phyloP scores from a whole-genome alignment of 2,113 vertebrate genomes.

The Calyptommatus sinebrachiatus region DNA sequence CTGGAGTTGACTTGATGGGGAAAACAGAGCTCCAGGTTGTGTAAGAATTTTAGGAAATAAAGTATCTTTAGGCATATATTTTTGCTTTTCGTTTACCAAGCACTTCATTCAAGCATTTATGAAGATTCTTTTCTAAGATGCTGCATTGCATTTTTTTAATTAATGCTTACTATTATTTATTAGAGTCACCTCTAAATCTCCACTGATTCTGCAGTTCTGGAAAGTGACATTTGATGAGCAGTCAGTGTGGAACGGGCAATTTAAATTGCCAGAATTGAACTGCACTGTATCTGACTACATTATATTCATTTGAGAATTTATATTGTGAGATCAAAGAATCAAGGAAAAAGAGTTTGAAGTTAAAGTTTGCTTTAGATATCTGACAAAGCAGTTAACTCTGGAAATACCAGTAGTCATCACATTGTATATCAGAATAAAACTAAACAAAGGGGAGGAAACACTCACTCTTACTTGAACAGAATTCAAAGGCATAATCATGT shows the following conservation, averaged over 20 bases:
- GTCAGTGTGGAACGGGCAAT: neutral
- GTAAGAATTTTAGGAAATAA: neutral
- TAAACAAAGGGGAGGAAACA: neutral
- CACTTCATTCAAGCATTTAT: neutral
- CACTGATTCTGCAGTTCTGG: neutral
- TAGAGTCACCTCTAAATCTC: neutral
- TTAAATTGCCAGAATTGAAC: neutral
- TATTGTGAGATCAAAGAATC: neutral
- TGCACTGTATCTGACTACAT: neutral
- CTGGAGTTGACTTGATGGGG: no score
- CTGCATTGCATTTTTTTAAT: neutral
- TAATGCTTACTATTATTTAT: neutral
- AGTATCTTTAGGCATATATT: neutral
- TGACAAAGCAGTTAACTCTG: neutral
- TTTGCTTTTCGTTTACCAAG: neutral
- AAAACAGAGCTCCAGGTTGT: neutral
- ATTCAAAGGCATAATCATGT: no score
- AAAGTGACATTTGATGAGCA: no score
- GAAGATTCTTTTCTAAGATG: neutral
- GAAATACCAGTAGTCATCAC: no score
- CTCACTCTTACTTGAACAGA: no score
- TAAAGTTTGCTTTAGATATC: neutral
- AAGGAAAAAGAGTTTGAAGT: neutral
- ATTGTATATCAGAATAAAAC: neutral
- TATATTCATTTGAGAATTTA: neutral